Evolutionary conservation across 2,797 vertebrate genomes (phyloP), one percentile per base, ranked within the genome.

Genomic region (Lacerta viridis): DNA sequence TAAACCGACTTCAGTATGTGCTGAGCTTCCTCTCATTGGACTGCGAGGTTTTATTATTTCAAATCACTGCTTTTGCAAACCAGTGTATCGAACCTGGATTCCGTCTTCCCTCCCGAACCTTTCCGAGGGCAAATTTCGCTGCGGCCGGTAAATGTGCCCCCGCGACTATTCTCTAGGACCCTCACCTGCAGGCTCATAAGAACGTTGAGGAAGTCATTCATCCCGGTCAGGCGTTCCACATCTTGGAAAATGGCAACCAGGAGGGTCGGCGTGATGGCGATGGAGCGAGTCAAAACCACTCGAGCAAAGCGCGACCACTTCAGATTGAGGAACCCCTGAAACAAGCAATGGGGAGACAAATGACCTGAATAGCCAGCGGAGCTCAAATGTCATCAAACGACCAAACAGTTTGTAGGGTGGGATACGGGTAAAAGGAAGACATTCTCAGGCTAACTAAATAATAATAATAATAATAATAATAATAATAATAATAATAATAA

Each of bases 131-230:
- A 11, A 23, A 78, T 86, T 46, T 46, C 10, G 39, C 18, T 50
- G 75, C 3, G 5, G 61, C 11, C 66, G 36, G 17, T 36, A 61
- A 29, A 36, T 29, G 4, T 8, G 9, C 5, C 1, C 7, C 33
- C n/a, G 3, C 33, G 17, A 8, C 9, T 43, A 39, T 6, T 85
- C 39, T 66, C n/a, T 23, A 76, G 18, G 36, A 6, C n/a, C 7
- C 97, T 95, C 80, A 99, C 99, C 98, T 99, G 98, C 91, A 99
- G 97, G 96, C 99, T 99, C 96, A 99, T 98, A 15, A 99, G 98
- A 27, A 99, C 98, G 0, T 99, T 99, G 17, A 99, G 97, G 95
- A 99, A 99, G 96, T 99, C 98, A 18, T 99, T 99, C 99, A 99
- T 99, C 69, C 98, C 99, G 0, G 98, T 99, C 64, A 99, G 95